phyloP scores from a whole-genome alignment of 2,113 vertebrate species.

The Chloropsis cyanopogon region DNA sequence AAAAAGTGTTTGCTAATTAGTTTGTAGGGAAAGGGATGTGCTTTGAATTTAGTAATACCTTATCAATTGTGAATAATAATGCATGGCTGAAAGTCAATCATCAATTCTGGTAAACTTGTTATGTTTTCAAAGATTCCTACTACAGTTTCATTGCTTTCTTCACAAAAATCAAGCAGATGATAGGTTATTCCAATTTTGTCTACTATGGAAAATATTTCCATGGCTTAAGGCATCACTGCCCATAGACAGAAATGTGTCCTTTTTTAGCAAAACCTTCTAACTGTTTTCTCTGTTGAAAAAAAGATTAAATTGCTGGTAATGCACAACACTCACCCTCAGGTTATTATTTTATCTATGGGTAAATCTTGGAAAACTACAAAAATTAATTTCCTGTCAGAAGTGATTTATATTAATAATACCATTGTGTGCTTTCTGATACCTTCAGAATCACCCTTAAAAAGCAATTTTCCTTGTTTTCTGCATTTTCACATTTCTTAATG shows the following conservation, averaged over 20 bases:
- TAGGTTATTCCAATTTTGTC: not conserved
- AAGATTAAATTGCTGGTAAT: not conserved
- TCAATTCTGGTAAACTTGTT: not conserved
- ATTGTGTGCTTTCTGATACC: not conserved
- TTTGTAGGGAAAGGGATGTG: not conserved
- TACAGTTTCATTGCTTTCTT: not conserved
- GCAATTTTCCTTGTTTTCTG: not conserved
- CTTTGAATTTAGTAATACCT: not conserved
- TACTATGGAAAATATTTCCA: not conserved
- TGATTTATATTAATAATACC: not conserved
- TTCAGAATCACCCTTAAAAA: not conserved
- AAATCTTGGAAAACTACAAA: not conserved
- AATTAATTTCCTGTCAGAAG: slow-evolving; percentile 42
- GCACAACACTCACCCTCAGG: not conserved
- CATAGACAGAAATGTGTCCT: not conserved
- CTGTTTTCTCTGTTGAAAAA: not conserved
- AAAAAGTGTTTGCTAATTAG: not conserved
- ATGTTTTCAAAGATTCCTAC: not conserved
- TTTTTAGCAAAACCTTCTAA: slow-evolving; percentile 34
- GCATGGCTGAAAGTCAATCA: not conserved
- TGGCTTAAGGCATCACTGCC: not conserved
- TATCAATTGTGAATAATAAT: not conserved
- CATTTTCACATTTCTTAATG: not conserved
- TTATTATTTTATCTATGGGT: not conserved
- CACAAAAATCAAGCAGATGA: not conserved